A percentile compares a stretch with the other conserved stretches of the same genome.
These are phyloP conservation scores for Struthio camelus DNA, from an alignment of 2,113 vertebrate genomes.

Conservation along the genomic window DNA sequence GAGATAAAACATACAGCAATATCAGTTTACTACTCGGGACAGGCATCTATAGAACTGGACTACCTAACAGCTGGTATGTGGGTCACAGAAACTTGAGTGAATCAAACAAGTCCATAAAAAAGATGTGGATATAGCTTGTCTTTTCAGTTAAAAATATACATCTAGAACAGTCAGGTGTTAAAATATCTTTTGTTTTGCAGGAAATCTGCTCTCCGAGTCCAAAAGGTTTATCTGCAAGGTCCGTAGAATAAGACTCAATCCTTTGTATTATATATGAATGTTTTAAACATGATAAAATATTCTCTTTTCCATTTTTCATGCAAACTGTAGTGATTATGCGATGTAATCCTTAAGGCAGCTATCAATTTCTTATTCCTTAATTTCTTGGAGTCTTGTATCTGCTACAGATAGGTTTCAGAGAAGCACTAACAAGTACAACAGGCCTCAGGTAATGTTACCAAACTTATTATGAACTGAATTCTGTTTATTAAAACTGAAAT, in stretches of 20 bases:
- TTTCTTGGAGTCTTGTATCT: neutral
- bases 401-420: neutral
- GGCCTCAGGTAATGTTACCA: neutral
- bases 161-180: neutral
- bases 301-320: constrained; percentile 18
- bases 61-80: neutral
- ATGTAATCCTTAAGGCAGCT: neutral
- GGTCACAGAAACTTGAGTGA: neutral
- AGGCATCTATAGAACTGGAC: neutral
- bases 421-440: neutral
- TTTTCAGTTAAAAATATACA: neutral
- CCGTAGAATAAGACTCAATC: neutral
- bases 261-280: neutral
- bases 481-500: neutral
- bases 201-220: neutral
- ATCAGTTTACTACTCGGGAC: neutral
- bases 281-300: constrained; percentile 13
- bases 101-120: neutral
- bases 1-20: neutral
- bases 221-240: neutral
- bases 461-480: neutral
- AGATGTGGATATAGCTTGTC: neutral
- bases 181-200: neutral
- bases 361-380: neutral
- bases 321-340: neutral